A percentile compares a stretch with the other conserved stretches of the same genome.
Evolutionary conservation across 1,140 invertebrate genomes (phyloP).

Genomic region (Trichoplusia ni): DNA sequence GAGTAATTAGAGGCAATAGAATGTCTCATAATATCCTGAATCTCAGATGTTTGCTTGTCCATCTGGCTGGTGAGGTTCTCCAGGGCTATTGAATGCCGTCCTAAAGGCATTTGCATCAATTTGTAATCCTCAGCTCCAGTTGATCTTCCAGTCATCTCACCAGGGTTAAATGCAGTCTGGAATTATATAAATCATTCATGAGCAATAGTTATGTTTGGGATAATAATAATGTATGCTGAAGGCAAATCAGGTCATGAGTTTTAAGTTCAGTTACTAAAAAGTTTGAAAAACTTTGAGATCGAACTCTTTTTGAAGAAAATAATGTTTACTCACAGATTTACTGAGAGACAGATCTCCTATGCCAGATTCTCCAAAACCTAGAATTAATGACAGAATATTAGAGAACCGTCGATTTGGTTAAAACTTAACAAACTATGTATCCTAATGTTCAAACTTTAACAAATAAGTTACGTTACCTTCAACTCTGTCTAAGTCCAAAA

Average conservation of each 20-base stretch:
- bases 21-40: slow-evolving; percentile 68
- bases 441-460: neutral
- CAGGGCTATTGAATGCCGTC: slow-evolving; percentile 57
- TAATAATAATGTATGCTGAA: too few relatives aligned
- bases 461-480: slow-evolving; percentile 52
- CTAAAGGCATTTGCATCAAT: slow-evolving; percentile 23
- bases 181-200: slow-evolving; percentile 5
- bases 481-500: slow-evolving; percentile 67
- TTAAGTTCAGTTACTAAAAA: neutral
- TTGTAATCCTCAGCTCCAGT: slow-evolving; percentile 61
- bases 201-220: too few relatives aligned
- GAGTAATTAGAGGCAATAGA: slow-evolving; percentile 72
- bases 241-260: too few relatives aligned
- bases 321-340: slow-evolving; percentile 60
- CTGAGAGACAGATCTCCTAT: slow-evolving; percentile 54
- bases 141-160: slow-evolving; percentile 73
- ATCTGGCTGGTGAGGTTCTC: slow-evolving; percentile 62
- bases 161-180: slow-evolving; percentile 71
- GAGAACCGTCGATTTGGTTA: too few relatives aligned
- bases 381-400: slow-evolving; percentile 27
- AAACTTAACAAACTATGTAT: neutral
- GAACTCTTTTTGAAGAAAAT: neutral
- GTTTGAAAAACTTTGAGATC: neutral
- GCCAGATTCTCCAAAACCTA: slow-evolving; percentile 67
- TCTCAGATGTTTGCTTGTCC: slow-evolving; percentile 66